Evolutionary conservation across 2,113 vertebrate species (phyloP).

Genomic region (Mustelus asterias): DNA sequence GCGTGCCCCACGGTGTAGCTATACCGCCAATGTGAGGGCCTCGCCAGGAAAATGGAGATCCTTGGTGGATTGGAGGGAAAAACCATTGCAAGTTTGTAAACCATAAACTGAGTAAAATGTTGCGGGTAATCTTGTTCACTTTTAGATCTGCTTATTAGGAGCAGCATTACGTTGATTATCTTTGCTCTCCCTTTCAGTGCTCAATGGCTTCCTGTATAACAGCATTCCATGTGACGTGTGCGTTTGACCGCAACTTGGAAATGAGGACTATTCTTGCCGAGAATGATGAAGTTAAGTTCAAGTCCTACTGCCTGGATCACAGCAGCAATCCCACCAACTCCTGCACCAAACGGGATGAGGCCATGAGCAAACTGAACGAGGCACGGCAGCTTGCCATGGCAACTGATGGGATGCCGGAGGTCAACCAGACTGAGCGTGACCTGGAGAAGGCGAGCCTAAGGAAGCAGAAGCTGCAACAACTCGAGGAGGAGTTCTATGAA

Average conservation of each 20-base stretch:
- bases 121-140: background rate
- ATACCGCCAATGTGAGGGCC: background rate
- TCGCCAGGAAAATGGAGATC: background rate
- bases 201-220: conserved; percentile 90
- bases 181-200: conserved; percentile 62
- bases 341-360: conserved; percentile 53
- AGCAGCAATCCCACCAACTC: conserved; percentile 52
- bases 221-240: conserved; percentile 96
- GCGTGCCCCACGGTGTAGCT: background rate
- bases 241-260: conserved; percentile 88
- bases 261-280: conserved; percentile 92
- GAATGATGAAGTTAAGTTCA: conserved; percentile 95
- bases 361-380: conserved; percentile 41
- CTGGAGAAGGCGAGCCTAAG: conserved; percentile 83
- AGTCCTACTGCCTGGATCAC: conserved; percentile 94
- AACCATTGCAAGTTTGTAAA: background rate
- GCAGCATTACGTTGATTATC: background rate
- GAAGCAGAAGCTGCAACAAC: conserved; percentile 89
- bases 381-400: conserved; percentile 43
- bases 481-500: conserved; percentile 87
- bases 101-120: background rate
- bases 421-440: conserved; percentile 52
- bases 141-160: background rate
- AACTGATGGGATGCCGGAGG: conserved; percentile 45
- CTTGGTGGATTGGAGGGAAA: background rate